Evolutionary conservation across 2,797 vertebrate species (phyloP), one percentile per base, ranked within the genome.

Genomic region (Tenualosa ilisha): DNA sequence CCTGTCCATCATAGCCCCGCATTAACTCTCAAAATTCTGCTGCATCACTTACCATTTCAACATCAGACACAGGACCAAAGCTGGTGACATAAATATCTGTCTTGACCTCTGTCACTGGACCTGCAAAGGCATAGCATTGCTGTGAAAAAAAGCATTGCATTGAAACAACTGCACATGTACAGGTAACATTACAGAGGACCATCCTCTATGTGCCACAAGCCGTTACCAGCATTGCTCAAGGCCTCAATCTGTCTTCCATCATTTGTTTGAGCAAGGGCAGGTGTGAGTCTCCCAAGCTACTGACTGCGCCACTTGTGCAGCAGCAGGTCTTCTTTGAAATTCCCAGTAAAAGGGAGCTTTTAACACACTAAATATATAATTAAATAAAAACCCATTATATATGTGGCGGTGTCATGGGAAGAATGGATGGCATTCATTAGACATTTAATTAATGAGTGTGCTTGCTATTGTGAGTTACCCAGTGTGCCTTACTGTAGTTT

Each of bases 81-180:
- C 98, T 99, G 88, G 98, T 99, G 92, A 99, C 98, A 87, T 99
- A 99, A 93, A 99, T 99, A 92, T 99, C 98, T 59, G 98, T 99
- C 96, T 99, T 99, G 89, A 99, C 98, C 94, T 99, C 98, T 82
- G 98, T 99, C 93, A 99, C 98, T 88, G 97, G 95, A 95, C 97
- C 98, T 99, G 93, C 89, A 72, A 89, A 92, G 40, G 17, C 4
- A 56, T 56, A 22, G 54, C 17, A 20, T 56, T 56, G 15, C 20
- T 56, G 54, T 56, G 15, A 56, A 56, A 56, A 56, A 17, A 49
- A 49, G 43, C 9, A 72, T 72, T 79, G 24, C 6, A 46, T 46
- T 22, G 40, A 37, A 15, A 37, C 61, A 26, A 65, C 1, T 72
- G 26, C 26, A 72, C 26, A 37, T 37, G 26, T 56, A 13, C 46